Evolutionary conservation across 2,113 vertebrate species (phyloP), one percentile per base, ranked within the genome.

Genomic region (Triplophysa tibetana): DNA sequence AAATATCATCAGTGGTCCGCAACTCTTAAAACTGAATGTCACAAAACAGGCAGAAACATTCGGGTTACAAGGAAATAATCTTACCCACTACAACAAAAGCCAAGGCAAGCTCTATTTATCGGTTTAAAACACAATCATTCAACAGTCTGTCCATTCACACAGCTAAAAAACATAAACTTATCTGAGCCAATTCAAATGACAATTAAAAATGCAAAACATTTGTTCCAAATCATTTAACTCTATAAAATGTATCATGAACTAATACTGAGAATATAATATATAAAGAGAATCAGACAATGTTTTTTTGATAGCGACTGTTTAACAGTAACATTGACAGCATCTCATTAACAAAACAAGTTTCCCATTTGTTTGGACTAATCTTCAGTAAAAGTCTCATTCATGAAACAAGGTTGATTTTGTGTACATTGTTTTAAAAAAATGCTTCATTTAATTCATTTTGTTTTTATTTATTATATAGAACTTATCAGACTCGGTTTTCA

Each of bases 1-100:
- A 6, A 38, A 17, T 38, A 38, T 48, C 29, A 79, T 94, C 91
- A 96, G 95, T 94, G 95, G 94, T 97, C 95, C 95, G 96, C 92
- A 91, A 93, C 48, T 50, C 48, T 13, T 90, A 92, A 88, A 19
- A 88, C 93, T 91, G 92, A 86, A 93, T 90, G 92, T 92, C 86
- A 89, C 85, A 81, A 88, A 88, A 90, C 88, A 88, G 81, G 89
- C 92, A 93, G 82, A 87, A 33, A 52, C 87, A 88, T 90, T 89
- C 86, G 88, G 92, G 91, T 91, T 91, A 88, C 91, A 90, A 92
- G 94, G 92, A 84, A 89, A 84, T 88, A 83, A 92, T 88, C 86
- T 88, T 90, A 92, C 91, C 90, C 92, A 92, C 88, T 92, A 91
- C 91, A 86, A 92, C 89, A 88, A 91, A 93, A 91, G 92, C 94